Conservation (phyloP, 1,140 invertebrate genomes). For the Plodia interpunctella region DNA sequence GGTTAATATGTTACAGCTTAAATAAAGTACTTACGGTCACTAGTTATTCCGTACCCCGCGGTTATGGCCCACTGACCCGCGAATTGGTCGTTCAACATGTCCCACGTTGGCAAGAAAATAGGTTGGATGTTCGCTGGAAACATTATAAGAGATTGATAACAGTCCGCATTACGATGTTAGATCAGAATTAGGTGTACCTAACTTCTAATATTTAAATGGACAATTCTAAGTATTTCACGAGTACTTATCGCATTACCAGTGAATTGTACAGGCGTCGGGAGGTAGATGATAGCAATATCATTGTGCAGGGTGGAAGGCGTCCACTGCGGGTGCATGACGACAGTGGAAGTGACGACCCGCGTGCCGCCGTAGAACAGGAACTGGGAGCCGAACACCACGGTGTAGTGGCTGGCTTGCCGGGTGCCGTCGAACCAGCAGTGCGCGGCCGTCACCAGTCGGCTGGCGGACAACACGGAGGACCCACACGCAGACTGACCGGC, state of each 20-base stretch:
- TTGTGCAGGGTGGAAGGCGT: constrained; percentile 31
- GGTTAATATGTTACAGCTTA: too few species aligned
- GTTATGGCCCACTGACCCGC: constrained; percentile 34
- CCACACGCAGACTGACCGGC: constrained; percentile 34
- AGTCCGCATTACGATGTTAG: too few species aligned
- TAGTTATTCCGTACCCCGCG: constrained; percentile 39
- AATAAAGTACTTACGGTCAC: constrained; percentile 13
- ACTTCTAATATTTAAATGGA: too few species aligned
- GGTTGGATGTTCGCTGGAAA: constrained; percentile 31
- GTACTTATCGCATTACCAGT: constrained; percentile 27
- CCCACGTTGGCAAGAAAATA: constrained; percentile 34
- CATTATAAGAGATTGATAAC: too few species aligned
- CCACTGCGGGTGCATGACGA: constrained; percentile 39
- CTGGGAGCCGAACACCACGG: constrained; percentile 35
- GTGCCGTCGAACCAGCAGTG: constrained; percentile 38
- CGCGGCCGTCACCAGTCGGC: constrained; percentile 38
- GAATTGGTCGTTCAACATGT: constrained; percentile 30
- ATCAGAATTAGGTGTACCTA: too few species aligned
- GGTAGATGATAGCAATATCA: constrained; percentile 61
- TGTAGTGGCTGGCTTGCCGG: constrained; percentile 27
- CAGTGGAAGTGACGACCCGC: constrained; percentile 23
- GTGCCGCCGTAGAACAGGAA: constrained; percentile 36
- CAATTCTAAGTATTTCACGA: too few species aligned
- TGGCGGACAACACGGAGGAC: constrained; percentile 26
- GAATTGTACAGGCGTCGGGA: constrained; percentile 45